A percentile compares a stretch with the other conserved stretches of the same genome.
These are phyloP conservation scores for Microplitis demolitor DNA, from an alignment of 1,140 invertebrate species.

Conservation along the genomic window DNA sequence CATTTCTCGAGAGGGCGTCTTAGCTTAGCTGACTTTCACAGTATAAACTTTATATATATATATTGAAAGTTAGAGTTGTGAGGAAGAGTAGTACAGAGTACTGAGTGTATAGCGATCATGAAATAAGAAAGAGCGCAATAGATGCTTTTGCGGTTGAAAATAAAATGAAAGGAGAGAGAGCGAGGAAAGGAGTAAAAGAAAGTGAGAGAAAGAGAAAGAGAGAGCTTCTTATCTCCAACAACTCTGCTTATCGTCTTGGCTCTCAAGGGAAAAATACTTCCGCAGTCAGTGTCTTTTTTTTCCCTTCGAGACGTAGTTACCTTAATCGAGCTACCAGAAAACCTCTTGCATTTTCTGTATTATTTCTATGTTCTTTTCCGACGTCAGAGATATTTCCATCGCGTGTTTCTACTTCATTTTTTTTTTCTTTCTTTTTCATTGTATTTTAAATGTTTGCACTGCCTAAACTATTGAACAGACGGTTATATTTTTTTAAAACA, in stretches of 20 bases:
- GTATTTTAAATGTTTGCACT: no score
- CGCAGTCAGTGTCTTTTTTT: slow-evolving; percentile 13
- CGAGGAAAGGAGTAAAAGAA: background rate
- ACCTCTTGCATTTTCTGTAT: background rate
- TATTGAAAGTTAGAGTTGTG: background rate
- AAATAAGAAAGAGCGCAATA: no score
- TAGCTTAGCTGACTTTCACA: background rate
- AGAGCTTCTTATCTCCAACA: slow-evolving; percentile 23
- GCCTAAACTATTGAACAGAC: no score
- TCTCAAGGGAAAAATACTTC: slow-evolving; percentile 25
- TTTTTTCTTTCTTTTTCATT: no score
- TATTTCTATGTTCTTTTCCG: slow-evolving; percentile 5
- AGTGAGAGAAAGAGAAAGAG: background rate
- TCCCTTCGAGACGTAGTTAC: slow-evolving; percentile 21
- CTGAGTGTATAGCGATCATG: background rate
- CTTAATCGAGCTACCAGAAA: slow-evolving; percentile 15
- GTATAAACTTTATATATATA: background rate
- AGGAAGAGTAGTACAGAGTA: background rate
- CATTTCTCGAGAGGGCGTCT: slow-evolving; percentile 24
- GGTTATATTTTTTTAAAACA: no score
- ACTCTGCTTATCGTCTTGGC: slow-evolving; percentile 26
- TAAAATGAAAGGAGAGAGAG: background rate
- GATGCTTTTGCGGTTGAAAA: background rate
- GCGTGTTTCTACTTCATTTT: background rate
- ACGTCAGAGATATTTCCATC: background rate